phyloP scores from a whole-genome alignment of 2,888 invertebrate species.

The Seladonia tumulorum region DNA sequence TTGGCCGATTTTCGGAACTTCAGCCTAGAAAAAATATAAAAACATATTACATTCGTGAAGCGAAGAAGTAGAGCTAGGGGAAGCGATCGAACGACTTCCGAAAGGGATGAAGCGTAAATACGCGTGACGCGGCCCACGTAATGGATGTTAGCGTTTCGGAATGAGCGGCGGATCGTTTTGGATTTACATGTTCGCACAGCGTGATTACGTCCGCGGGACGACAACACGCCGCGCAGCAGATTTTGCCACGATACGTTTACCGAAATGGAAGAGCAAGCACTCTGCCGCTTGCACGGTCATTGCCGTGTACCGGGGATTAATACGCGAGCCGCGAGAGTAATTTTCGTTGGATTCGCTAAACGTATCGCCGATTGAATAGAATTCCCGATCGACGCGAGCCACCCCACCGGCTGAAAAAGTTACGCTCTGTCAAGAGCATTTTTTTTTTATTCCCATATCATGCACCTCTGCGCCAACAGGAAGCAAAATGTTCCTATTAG shows the following conservation, averaged over 20 bases:
- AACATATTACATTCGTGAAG: no score
- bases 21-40: no score
- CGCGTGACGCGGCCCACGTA: slow-evolving; percentile 3
- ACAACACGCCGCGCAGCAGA: slow-evolving; percentile 55
- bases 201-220: slow-evolving; percentile 57
- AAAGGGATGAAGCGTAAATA: slow-evolving; percentile 20
- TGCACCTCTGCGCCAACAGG: background rate
- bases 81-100: slow-evolving; percentile 6
- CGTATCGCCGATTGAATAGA: slow-evolving; percentile 37
- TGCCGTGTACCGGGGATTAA: slow-evolving; percentile 60
- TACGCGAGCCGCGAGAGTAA: slow-evolving; percentile 52
- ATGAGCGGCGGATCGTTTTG: slow-evolving; percentile 50
- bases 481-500: background rate
- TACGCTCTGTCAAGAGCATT: background rate
- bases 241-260: slow-evolving; percentile 61
- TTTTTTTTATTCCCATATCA: background rate
- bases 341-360: slow-evolving; percentile 60
- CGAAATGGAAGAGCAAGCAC: slow-evolving; percentile 69
- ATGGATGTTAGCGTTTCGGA: slow-evolving; percentile 33
- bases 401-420: background rate
- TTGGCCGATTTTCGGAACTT: no score
- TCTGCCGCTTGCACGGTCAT: slow-evolving; percentile 39
- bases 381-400: background rate
- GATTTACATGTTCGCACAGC: slow-evolving; percentile 61
- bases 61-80: background rate